phyloP scores from a whole-genome alignment of 2,113 vertebrate species.

The Seriola aureovittata region DNA sequence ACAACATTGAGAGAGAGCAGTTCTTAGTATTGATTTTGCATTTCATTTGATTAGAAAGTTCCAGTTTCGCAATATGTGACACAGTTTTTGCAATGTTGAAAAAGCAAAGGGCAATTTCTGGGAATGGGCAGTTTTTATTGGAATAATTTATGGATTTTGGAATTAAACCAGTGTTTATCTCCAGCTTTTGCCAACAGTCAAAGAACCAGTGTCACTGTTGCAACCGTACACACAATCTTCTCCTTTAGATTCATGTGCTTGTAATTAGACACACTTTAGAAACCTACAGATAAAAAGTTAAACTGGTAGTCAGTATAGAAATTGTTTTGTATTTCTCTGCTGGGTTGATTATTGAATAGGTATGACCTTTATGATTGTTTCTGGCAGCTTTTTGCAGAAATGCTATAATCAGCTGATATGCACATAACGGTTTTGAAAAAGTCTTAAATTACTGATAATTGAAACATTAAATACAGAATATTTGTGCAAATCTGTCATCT shows the following conservation, averaged over 20 bases:
- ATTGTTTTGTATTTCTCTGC: not conserved
- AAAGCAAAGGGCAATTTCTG: not conserved
- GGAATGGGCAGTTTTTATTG: not conserved
- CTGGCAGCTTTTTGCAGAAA: not conserved
- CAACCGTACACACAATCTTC: not conserved
- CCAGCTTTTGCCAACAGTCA: not conserved
- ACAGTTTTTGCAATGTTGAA: not conserved
- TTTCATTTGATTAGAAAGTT: not conserved
- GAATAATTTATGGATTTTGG: not conserved
- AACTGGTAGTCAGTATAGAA: not conserved
- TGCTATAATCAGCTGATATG: not conserved
- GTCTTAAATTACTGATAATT: not conserved
- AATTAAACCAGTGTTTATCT: not conserved
- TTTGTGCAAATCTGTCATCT: not conserved
- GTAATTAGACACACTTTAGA: not conserved
- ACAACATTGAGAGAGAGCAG: conserved; percentile 19
- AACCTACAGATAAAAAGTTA: not conserved
- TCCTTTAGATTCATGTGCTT: not conserved
- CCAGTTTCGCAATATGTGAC: not conserved
- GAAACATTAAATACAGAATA: not conserved
- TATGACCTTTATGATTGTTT: not conserved
- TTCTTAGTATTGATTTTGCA: not conserved
- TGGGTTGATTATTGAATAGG: not conserved
- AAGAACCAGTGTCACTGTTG: not conserved
- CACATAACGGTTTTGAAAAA: not conserved